Evolutionary conservation across 2,888 invertebrate genomes (phyloP).

Genomic region (Harpalus rufipes): DNA sequence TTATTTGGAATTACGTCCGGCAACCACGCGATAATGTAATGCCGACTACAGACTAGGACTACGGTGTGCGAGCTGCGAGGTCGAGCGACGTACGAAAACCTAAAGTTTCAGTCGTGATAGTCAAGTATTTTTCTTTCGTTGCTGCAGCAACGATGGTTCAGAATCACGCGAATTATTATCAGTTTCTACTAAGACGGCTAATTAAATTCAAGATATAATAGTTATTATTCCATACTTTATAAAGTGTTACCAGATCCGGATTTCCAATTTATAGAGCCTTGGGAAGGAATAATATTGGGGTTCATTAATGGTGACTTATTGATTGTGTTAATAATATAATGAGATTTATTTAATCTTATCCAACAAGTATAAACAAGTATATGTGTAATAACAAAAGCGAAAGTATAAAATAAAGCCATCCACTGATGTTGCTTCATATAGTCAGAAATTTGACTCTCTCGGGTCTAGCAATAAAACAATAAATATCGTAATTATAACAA

Average conservation of each 20-base stretch:
- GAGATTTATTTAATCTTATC: too few relatives aligned
- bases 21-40: slow-evolving; percentile 62
- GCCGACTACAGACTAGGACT: neutral
- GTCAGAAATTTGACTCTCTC: too few relatives aligned
- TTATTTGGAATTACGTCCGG: slow-evolving; percentile 64
- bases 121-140: slow-evolving; percentile 60
- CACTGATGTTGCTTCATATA: too few relatives aligned
- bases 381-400: too few relatives aligned
- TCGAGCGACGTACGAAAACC: slow-evolving; percentile 51
- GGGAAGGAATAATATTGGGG: too few relatives aligned
- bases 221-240: neutral
- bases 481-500: too few relatives aligned
- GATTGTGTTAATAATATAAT: too few relatives aligned
- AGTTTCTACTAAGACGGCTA: slow-evolving; percentile 2
- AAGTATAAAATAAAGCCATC: too few relatives aligned
- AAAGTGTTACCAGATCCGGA: neutral
- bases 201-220: neutral
- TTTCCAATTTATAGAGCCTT: too few relatives aligned
- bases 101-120: slow-evolving; percentile 60
- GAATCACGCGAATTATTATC: slow-evolving; percentile 60
- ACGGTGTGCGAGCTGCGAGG: slow-evolving; percentile 13
- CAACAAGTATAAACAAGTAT: too few relatives aligned
- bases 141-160: slow-evolving; percentile 25
- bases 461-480: too few relatives aligned
- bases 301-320: too few relatives aligned